phyloP scores from a whole-genome alignment of 2,113 vertebrate species.

The Serilophus lunatus region DNA sequence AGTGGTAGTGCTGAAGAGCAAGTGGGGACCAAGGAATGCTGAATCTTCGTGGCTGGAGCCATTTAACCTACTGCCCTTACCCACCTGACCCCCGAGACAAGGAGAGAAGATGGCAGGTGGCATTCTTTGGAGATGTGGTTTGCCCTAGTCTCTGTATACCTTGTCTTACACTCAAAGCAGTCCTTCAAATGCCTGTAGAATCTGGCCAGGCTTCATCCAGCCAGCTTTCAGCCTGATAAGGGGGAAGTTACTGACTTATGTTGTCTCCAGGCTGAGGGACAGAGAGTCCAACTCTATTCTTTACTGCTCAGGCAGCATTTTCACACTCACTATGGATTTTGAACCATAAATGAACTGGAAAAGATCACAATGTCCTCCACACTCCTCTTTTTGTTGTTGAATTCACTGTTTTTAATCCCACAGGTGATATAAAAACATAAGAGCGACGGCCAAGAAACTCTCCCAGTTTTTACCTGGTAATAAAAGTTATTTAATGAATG shows the following conservation, averaged over 20 bases:
- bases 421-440: constrained; percentile 19
- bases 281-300: background rate
- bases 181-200: background rate
- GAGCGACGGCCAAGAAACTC: background rate
- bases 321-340: background rate
- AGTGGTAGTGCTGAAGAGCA: fast-evolving
- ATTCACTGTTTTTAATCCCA: constrained; percentile 19
- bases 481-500: constrained; percentile 27
- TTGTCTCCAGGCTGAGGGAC: background rate
- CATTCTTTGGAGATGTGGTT: background rate
- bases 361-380: background rate
- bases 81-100: fast-evolving
- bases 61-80: background rate
- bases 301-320: background rate
- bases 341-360: background rate
- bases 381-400: background rate
- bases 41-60: background rate
- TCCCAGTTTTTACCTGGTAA: constrained; percentile 25
- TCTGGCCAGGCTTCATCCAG: too few species aligned
- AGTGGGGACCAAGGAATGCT: background rate
- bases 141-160: background rate
- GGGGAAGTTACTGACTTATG: background rate
- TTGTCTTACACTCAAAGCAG: background rate
- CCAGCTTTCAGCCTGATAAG: background rate
- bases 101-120: background rate